A percentile compares a stretch with the other conserved stretches of the same genome.
These are phyloP conservation scores for Phallusia fumigata DNA, from an alignment of 23 tunicate species.

Conservation along the genomic window DNA sequence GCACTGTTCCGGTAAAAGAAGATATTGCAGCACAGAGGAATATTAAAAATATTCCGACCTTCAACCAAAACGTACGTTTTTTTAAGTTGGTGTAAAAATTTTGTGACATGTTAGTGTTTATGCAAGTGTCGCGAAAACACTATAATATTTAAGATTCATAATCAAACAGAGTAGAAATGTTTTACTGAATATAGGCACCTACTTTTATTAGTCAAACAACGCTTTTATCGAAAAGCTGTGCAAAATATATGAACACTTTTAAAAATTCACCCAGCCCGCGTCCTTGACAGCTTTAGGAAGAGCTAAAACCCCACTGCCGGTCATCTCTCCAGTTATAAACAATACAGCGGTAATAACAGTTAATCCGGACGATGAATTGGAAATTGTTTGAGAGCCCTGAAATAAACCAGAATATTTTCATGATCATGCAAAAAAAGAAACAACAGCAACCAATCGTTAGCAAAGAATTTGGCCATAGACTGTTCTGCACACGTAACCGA, in stretches of 20 bases:
- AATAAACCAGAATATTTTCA: too few species aligned
- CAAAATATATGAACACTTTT: background rate
- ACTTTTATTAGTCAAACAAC: too few species aligned
- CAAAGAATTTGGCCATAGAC: too few species aligned
- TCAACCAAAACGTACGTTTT: background rate
- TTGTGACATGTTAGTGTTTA: too few species aligned
- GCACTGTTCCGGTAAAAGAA: slow-evolving; percentile 85
- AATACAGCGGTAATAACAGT: slow-evolving; percentile 82
- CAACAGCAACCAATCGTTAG: too few species aligned
- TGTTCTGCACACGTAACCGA: too few species aligned
- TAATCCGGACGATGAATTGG: slow-evolving; percentile 42
- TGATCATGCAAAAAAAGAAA: too few species aligned
- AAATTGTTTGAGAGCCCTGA: too few species aligned
- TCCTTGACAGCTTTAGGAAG: slow-evolving; percentile 88
- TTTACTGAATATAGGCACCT: too few species aligned
- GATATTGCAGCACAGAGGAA: slow-evolving; percentile 92
- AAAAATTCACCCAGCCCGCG: slow-evolving; percentile 84
- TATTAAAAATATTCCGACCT: slow-evolving; percentile 81
- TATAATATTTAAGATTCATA: too few species aligned
- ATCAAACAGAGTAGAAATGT: too few species aligned
- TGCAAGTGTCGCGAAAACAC: too few species aligned
- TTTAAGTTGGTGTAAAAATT: background rate
- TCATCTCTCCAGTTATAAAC: slow-evolving; percentile 98
- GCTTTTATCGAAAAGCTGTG: background rate
- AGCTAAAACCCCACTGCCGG: slow-evolving; percentile 97